Conservation (phyloP, 2,888 invertebrate species). For the Leptinotarsa juncta region DNA sequence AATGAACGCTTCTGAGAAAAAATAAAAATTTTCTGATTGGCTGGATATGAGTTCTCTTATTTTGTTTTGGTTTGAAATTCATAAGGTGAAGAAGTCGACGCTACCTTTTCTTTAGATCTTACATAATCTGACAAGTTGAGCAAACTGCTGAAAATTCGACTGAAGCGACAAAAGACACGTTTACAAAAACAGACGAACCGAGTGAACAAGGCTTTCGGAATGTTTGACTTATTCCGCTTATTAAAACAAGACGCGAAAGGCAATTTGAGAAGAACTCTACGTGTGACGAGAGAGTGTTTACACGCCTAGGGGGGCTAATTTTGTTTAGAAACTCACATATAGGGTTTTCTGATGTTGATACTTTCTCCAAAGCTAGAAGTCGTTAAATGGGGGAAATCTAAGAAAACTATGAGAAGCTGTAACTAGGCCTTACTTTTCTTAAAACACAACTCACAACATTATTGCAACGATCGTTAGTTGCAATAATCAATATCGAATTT, state of each 20-base stretch:
- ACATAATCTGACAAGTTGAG: not conserved
- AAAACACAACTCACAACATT: too few species aligned
- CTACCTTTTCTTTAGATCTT: not conserved
- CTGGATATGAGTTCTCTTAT: not conserved
- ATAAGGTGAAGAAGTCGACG: not conserved
- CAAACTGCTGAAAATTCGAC: not conserved
- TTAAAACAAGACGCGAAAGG: not conserved
- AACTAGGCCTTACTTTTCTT: too few species aligned
- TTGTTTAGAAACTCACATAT: not conserved
- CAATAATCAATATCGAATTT: too few species aligned
- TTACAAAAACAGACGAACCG: not conserved
- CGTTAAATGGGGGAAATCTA: too few species aligned
- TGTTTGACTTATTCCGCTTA: not conserved
- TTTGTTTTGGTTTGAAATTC: not conserved
- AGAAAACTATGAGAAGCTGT: too few species aligned
- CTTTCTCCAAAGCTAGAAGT: too few species aligned
- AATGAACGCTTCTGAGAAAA: too few species aligned
- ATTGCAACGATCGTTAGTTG: too few species aligned
- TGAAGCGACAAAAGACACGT: not conserved
- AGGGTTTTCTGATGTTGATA: too few species aligned
- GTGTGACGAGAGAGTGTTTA: not conserved
- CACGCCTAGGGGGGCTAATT: not conserved
- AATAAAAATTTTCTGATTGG: too few species aligned
- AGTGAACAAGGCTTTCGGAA: not conserved
- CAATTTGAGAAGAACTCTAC: not conserved